A percentile compares a stretch with the other conserved stretches of the same genome.
These are phyloP conservation scores for Zosterops borbonicus DNA, from an alignment of 2,113 vertebrate species.

Conservation along the genomic window DNA sequence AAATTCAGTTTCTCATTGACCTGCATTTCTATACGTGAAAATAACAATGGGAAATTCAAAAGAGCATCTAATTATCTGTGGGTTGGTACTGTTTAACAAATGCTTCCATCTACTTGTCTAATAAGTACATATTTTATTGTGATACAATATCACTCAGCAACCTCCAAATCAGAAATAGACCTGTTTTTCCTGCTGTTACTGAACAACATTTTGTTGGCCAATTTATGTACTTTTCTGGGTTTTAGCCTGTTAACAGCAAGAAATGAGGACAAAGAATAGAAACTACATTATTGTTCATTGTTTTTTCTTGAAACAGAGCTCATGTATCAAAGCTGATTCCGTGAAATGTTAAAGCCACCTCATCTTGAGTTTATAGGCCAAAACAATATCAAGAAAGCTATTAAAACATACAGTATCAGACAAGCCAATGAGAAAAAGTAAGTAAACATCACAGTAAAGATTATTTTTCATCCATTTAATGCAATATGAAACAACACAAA, in stretches of 20 bases:
- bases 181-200: background rate
- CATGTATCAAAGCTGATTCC: background rate
- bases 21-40: background rate
- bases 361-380: background rate
- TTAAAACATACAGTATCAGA: background rate
- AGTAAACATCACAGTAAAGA: background rate
- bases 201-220: background rate
- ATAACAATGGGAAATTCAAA: background rate
- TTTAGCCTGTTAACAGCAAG: background rate
- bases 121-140: background rate
- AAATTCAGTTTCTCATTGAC: background rate
- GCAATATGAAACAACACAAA: background rate
- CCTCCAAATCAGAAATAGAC: background rate
- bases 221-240: background rate
- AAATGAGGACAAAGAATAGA: conserved; percentile 4
- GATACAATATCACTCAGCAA: background rate
- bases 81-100: background rate
- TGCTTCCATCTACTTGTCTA: background rate
- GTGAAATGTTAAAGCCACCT: background rate
- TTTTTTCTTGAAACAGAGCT: background rate
- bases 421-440: background rate
- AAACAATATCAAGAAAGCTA: background rate
- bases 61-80: background rate
- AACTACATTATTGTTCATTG: background rate
- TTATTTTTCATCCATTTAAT: background rate